Percentiles rank a stretch among this genome's conserved stretches.
Conservation (phyloP, 2,113 vertebrate species). For the Pelvicachromis taeniatus region DNA sequence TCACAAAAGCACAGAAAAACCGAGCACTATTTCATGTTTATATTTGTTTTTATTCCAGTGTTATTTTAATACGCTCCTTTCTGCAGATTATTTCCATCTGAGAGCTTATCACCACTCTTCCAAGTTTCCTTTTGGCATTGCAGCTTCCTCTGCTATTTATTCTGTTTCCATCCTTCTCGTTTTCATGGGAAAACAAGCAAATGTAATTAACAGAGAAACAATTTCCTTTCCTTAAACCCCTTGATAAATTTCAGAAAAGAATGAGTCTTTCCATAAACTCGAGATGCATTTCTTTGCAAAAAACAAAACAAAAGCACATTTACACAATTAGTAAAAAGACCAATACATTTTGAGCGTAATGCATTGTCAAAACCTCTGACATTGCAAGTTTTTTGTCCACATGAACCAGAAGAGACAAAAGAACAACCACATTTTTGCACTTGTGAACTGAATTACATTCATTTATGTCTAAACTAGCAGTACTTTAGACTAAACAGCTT, state of each 20-base stretch:
- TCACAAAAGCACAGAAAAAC: not conserved
- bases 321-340: not conserved
- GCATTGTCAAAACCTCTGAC: not conserved
- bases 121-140: not conserved
- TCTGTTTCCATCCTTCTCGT: not conserved
- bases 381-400: not conserved
- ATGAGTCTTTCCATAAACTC: not conserved
- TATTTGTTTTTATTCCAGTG: not conserved
- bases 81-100: not conserved
- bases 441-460: not conserved
- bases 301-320: not conserved
- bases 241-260: not conserved
- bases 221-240: not conserved
- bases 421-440: not conserved
- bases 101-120: not conserved
- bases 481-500: not conserved
- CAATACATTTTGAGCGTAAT: rapidly evolving
- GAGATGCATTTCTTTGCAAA: not conserved
- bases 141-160: not conserved
- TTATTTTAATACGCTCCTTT: not conserved
- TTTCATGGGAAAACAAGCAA: not conserved
- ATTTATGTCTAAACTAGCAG: not conserved
- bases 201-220: not conserved
- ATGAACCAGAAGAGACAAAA: not conserved
- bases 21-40: not conserved